Conservation (phyloP, 92 coral and sea anemone species). For the Scolanthus callimorphus region DNA sequence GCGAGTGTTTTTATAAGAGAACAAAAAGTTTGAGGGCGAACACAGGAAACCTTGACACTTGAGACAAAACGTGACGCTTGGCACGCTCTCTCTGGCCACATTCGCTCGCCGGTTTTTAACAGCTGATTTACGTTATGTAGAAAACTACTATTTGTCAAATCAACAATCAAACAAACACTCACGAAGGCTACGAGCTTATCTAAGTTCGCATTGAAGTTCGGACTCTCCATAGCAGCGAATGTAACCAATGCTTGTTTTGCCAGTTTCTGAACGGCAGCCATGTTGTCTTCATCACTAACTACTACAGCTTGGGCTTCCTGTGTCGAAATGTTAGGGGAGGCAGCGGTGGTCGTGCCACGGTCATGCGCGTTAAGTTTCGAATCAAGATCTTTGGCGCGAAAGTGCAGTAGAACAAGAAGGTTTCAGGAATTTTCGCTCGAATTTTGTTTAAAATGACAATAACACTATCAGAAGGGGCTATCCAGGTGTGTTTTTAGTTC, state of each 20-base stretch:
- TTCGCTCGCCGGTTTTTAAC: too few species aligned
- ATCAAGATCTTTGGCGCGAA: conserved; percentile 37
- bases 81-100: neutral
- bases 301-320: too few species aligned
- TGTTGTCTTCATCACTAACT: too few species aligned
- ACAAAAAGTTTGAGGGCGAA: neutral
- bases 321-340: neutral
- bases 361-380: too few species aligned
- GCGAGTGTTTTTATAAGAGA: too few species aligned
- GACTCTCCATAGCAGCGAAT: conserved; percentile 55
- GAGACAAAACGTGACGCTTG: neutral
- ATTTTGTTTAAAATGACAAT: conserved; percentile 12
- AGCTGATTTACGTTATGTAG: too few species aligned
- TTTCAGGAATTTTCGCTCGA: too few species aligned
- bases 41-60: neutral
- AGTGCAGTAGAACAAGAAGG: too few species aligned
- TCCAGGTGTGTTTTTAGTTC: conserved; percentile 27
- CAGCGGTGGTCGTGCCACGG: too few species aligned
- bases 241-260: conserved; percentile 88
- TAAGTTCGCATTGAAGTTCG: conserved; percentile 64
- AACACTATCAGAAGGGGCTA: conserved; percentile 45
- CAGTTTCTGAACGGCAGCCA: conserved; percentile 73
- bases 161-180: too few species aligned
- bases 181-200: conserved; percentile 77
- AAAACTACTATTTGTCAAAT: too few species aligned